Percentiles rank a stretch among this genome's conserved stretches.
Evolutionary conservation across 2,113 vertebrate genomes (phyloP).

Genomic region (Planiliza haematocheilus): DNA sequence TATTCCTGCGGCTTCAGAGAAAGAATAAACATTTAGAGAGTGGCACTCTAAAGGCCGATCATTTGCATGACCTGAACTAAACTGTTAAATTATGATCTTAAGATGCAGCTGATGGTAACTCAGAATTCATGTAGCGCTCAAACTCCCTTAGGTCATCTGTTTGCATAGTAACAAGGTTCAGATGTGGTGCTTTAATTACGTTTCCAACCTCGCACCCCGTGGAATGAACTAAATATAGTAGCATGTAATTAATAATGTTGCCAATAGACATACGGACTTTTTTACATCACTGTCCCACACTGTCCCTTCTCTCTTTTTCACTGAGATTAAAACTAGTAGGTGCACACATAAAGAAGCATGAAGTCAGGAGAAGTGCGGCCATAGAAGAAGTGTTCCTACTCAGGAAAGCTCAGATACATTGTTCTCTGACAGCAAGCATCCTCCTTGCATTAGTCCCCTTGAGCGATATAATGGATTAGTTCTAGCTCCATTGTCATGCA

Average conservation of each 20-base stretch:
- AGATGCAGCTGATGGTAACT: slow-evolving; percentile 51
- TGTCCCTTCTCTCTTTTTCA: too few species aligned
- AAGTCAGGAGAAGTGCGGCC: background rate
- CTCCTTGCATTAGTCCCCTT: slow-evolving; percentile 6
- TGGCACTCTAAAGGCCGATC: background rate
- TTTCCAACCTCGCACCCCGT: slow-evolving; percentile 32
- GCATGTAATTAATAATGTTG: slow-evolving; percentile 54
- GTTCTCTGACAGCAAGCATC: slow-evolving; percentile 11
- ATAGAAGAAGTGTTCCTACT: background rate
- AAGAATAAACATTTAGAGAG: slow-evolving; percentile 13
- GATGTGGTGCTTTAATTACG: slow-evolving; percentile 67
- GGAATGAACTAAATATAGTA: slow-evolving; percentile 60
- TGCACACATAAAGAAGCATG: background rate
- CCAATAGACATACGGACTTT: slow-evolving; percentile 13
- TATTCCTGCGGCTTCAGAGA: background rate
- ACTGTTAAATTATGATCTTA: slow-evolving; percentile 50
- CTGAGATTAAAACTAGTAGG: too few species aligned
- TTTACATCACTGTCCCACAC: slow-evolving; percentile 17
- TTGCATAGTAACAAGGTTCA: slow-evolving; percentile 58
- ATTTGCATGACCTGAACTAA: slow-evolving; percentile 46
- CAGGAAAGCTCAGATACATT: slow-evolving; percentile 2
- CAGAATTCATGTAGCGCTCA: slow-evolving; percentile 31
- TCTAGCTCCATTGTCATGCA: slow-evolving; percentile 23
- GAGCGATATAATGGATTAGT: slow-evolving; percentile 22
- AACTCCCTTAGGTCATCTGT: slow-evolving; percentile 41